Evolutionary conservation across 1,140 invertebrate species (phyloP).

Genomic region (Kradibia gibbosae): DNA sequence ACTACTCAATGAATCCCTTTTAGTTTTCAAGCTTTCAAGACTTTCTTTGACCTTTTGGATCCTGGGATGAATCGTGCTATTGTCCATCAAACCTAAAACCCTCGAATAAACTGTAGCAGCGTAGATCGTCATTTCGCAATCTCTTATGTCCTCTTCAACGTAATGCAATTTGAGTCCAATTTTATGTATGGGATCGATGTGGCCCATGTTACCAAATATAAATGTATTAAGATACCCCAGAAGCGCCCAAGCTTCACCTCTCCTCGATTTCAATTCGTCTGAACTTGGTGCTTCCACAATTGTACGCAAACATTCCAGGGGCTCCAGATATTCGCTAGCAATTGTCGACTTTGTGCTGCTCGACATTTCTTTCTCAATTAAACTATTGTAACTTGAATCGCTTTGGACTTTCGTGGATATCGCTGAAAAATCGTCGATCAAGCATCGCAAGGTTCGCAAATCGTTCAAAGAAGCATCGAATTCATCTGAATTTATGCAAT

Average conservation of each 20-base stretch:
- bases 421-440: conserved; percentile 55
- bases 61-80: conserved; percentile 50
- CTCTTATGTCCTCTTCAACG: conserved; percentile 76
- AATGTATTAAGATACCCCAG: conserved; percentile 68
- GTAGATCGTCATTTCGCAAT: conserved; percentile 59
- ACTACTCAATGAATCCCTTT: conserved; percentile 54
- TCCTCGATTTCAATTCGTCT: conserved; percentile 36
- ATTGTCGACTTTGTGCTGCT: not conserved
- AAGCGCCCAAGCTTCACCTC: conserved; percentile 65
- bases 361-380: conserved; percentile 23
- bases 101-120: conserved; percentile 56
- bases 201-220: conserved; percentile 68
- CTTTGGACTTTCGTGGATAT: conserved; percentile 52
- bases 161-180: conserved; percentile 79
- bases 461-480: conserved; percentile 61
- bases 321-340: conserved; percentile 49
- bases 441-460: conserved; percentile 53
- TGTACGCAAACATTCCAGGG: conserved; percentile 53
- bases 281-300: conserved; percentile 53
- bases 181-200: conserved; percentile 84
- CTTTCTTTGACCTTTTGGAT: conserved; percentile 50
- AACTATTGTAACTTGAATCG: conserved; percentile 32
- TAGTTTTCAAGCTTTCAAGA: conserved; percentile 54
- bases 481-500: conserved; percentile 60
- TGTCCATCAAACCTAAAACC: conserved; percentile 51